These are phyloP conservation scores for Drosophila helvetica DNA, from an alignment of 2,888 invertebrate species.

Conservation along the genomic window DNA sequence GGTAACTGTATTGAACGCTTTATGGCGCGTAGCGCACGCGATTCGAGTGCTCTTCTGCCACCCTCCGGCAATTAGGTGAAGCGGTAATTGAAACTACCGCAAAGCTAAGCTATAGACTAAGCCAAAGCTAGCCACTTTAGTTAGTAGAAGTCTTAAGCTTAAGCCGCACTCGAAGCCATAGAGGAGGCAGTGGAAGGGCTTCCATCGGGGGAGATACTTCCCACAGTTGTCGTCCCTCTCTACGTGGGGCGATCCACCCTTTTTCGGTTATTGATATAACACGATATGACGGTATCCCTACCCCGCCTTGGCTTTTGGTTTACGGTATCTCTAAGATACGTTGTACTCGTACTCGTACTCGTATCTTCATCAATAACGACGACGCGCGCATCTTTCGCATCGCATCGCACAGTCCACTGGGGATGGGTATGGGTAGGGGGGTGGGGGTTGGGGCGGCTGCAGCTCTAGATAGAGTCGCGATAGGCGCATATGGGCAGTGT, in stretches of 20 bases:
- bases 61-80: constrained; percentile 61
- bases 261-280: constrained; percentile 84
- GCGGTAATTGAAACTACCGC: constrained; percentile 78
- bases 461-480: constrained; percentile 63
- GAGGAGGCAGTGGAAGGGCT: constrained; percentile 26
- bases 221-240: constrained; percentile 21
- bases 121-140: constrained; percentile 42
- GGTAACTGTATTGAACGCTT: constrained; percentile 79
- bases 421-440: constrained; percentile 12
- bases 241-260: constrained; percentile 78
- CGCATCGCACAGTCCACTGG: constrained; percentile 42
- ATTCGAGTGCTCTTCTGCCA: background rate
- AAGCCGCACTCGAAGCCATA: constrained; percentile 26
- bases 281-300: constrained; percentile 65
- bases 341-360: constrained; percentile 42
- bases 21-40: constrained; percentile 78
- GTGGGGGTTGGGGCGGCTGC: constrained; percentile 36
- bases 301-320: constrained; percentile 51
- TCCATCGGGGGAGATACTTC: constrained; percentile 24
- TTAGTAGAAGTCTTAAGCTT: background rate
- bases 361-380: constrained; percentile 79
- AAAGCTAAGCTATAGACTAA: constrained; percentile 41
- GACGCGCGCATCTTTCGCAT: constrained; percentile 57
- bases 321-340: constrained; percentile 56
- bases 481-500: constrained; percentile 77